Evolutionary conservation across 2,113 vertebrate species (phyloP).

Genomic region (Corvus hawaiiensis): DNA sequence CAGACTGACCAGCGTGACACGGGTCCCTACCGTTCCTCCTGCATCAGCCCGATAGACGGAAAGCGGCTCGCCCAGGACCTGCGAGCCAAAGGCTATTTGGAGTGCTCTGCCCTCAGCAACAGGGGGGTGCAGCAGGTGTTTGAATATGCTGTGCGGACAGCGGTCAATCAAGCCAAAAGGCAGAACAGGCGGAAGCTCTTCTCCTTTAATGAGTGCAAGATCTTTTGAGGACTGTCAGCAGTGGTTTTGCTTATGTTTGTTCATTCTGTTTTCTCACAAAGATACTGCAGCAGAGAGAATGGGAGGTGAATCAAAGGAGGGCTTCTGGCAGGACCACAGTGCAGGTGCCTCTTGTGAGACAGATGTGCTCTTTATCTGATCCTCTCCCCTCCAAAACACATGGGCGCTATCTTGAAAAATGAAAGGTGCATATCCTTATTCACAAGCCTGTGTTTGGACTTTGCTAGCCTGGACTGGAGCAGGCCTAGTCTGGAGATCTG

Average conservation of each 20-base stretch:
- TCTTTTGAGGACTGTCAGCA: conserved; percentile 69
- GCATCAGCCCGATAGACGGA: conserved; percentile 78
- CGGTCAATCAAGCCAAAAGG: conserved; percentile 81
- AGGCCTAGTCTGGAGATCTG: neutral
- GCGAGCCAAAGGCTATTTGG: conserved; percentile 89
- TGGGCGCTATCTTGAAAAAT: neutral
- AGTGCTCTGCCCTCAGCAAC: conserved; percentile 92
- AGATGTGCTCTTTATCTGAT: neutral
- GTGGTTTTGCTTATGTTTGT: neutral
- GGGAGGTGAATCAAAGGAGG: neutral
- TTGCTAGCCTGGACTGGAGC: neutral
- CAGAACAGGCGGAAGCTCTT: conserved; percentile 80
- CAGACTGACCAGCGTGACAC: conserved; percentile 91
- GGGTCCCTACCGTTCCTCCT: conserved; percentile 76
- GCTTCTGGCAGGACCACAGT: neutral
- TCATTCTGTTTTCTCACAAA: neutral
- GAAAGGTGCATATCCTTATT: neutral
- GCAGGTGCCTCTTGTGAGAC: neutral
- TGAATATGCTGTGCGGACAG: conserved; percentile 87
- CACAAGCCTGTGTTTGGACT: neutral
- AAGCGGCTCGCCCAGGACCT: conserved; percentile 86
- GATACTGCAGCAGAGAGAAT: neutral
- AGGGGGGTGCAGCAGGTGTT: conserved; percentile 95
- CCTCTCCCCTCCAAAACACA: neutral
- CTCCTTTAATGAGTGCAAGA: conserved; percentile 85